phyloP scores from a whole-genome alignment of 2,888 invertebrate species.

The Pterobdella sp. region DNA sequence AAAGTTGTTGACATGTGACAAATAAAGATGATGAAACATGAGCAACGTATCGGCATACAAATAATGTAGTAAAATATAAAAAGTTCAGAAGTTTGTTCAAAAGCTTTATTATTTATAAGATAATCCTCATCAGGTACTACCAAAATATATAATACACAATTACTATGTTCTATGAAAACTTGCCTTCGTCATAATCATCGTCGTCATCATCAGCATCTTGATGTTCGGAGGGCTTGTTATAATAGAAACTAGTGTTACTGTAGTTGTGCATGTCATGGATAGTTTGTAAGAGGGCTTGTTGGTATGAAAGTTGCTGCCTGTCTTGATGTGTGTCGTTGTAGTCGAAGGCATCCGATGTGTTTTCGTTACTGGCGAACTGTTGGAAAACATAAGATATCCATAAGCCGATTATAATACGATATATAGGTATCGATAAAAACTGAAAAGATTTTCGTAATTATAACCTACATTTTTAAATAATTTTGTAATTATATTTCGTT shows the following conservation, averaged over 20 bases:
- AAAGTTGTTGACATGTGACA: too few relatives aligned
- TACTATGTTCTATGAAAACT: too few relatives aligned
- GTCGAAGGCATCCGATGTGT: background rate
- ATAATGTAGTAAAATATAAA: too few relatives aligned
- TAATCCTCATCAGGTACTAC: too few relatives aligned
- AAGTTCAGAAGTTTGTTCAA: too few relatives aligned
- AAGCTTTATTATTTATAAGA: too few relatives aligned
- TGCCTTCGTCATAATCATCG: background rate
- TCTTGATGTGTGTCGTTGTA: background rate
- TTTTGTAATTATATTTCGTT: too few relatives aligned
- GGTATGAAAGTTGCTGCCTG: background rate
- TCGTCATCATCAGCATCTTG: background rate
- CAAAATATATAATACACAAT: too few relatives aligned
- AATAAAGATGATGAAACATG: too few relatives aligned
- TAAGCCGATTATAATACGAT: background rate
- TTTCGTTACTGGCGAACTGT: background rate
- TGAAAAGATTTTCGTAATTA: background rate
- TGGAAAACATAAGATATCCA: background rate
- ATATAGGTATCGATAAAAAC: background rate
- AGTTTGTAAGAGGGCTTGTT: background rate
- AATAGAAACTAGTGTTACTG: background rate
- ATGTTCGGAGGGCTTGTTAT: background rate
- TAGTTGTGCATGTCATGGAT: constrained; percentile 16
- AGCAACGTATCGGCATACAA: too few relatives aligned
- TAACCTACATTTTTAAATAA: background rate